Percentiles rank a stretch among this genome's conserved stretches.
Evolutionary conservation across 2,113 vertebrate genomes (phyloP).

Genomic region (Stigmatopora nigra): DNA sequence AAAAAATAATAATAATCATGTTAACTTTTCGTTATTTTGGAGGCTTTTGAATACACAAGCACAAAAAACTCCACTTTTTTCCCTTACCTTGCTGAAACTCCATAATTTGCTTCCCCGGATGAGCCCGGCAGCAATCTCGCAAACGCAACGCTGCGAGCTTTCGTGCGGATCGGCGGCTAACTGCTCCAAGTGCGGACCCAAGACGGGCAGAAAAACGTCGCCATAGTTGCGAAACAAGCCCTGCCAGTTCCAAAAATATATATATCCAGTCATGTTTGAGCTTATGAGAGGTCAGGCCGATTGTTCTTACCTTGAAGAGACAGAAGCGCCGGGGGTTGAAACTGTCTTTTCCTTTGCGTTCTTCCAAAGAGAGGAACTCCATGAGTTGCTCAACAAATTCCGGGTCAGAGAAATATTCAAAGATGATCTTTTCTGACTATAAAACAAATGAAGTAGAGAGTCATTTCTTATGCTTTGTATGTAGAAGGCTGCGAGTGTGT

Average conservation of each 20-base stretch:
- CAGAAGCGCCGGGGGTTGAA: conserved; percentile 94
- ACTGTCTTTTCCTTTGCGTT: conserved; percentile 96
- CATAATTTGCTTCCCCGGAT: conserved; percentile 96
- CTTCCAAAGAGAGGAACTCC: conserved; percentile 91
- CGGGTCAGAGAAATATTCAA: conserved; percentile 88
- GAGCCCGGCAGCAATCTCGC: conserved; percentile 93
- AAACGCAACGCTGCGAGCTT: conserved; percentile 90
- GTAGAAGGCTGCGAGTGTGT: not conserved
- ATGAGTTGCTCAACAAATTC: conserved; percentile 87
- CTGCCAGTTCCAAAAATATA: conserved; percentile 64
- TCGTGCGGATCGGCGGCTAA: conserved; percentile 87
- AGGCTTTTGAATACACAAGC: too few relatives aligned
- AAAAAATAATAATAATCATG: conserved; percentile 52
- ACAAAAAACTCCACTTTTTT: not conserved
- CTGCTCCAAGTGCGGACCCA: conserved; percentile 88
- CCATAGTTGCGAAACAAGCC: conserved; percentile 95
- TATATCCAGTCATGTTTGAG: not conserved
- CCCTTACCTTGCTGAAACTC: conserved; percentile 86
- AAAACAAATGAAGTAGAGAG: conserved; percentile 36
- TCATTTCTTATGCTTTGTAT: not conserved
- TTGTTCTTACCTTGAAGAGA: conserved; percentile 90
- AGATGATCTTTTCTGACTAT: conserved; percentile 89
- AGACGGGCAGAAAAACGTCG: conserved; percentile 81
- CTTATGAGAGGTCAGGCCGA: not conserved
- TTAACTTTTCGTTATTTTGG: conserved; percentile 47